Evolutionary conservation across 2,888 invertebrate species (phyloP), one percentile per base, ranked within the genome.

Genomic region (Blastobasis lacticolella): DNA sequence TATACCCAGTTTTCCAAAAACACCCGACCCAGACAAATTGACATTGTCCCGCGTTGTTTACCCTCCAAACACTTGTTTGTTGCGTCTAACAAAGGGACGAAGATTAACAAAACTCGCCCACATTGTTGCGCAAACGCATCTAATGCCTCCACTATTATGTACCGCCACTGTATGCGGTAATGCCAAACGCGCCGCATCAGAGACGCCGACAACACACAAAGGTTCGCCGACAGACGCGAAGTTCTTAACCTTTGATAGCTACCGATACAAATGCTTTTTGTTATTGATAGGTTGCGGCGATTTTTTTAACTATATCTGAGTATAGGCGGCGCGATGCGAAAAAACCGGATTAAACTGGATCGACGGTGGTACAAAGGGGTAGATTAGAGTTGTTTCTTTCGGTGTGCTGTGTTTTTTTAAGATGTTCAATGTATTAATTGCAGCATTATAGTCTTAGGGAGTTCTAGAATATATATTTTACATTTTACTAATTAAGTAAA

Each of bases 51-150:
- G 45, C 38, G 54, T 62, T 73, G 69, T 74, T 72, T 78, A 74
- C 69, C 71, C 70, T 64, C 70, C 61, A 68, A 71, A 70, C 71
- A 74, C 51, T 48, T 49, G 45, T 52, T 43, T 23, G 42, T 7
- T 42, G n/a, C 37, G 5, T 38, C 42, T 42, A 45, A 45, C 75
- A 78, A 75, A 68, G 59, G 61, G 50, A 54, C 4, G 52, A 52
- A 73, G 75, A 78, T 74, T 76, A 77, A 57, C 64, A 64, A 63
- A 66, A 52, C 56, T 47, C 45, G 45, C 48, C 65, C 66, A 63
- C 66, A 66, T 73, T 67, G 73, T 77, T 78, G 73, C 72, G 71
- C 73, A 78, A 75, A 58, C 72, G 50, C 69, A 67, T 70, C 70
- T 50, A 56, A 61, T 59, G 54, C 57, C 49, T 53, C 48, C 56